A percentile compares a stretch with the other conserved stretches of the same genome.
Evolutionary conservation across 2,797 vertebrate genomes (phyloP).

Genomic region (Halcyon badia): DNA sequence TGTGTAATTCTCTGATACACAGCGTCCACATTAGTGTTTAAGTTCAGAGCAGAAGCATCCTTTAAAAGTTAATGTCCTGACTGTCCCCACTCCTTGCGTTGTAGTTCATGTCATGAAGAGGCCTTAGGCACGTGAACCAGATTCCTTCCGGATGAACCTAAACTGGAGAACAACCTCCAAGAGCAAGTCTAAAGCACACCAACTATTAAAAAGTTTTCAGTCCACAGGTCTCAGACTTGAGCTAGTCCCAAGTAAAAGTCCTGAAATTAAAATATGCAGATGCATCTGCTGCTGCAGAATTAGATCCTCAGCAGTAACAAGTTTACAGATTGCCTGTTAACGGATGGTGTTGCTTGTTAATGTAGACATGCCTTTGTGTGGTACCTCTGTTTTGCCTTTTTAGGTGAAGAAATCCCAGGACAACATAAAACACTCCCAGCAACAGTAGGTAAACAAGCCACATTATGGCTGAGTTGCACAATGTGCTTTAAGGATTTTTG

Average conservation of each 20-base stretch:
- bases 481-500: neutral
- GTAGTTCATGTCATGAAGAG: neutral
- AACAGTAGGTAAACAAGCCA: neutral
- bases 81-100: fast-evolving
- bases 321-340: neutral
- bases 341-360: neutral
- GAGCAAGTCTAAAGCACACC: neutral
- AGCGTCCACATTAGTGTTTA: neutral
- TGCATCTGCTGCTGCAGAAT: neutral
- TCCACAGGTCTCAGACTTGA: neutral
- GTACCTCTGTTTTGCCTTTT: neutral
- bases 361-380: neutral
- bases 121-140: neutral
- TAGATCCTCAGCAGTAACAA: neutral
- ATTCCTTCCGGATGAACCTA: neutral
- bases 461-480: neutral
- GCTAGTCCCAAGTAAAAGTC: neutral
- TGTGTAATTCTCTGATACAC: neutral
- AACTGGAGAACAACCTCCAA: neutral
- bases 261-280: neutral
- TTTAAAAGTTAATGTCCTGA: neutral
- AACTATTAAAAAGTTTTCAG: neutral
- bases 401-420: neutral
- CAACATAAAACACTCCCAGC: neutral
- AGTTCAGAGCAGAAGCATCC: neutral